These are phyloP conservation scores for Halictus ligatus DNA, from an alignment of 2,888 invertebrate species.

Conservation along the genomic window DNA sequence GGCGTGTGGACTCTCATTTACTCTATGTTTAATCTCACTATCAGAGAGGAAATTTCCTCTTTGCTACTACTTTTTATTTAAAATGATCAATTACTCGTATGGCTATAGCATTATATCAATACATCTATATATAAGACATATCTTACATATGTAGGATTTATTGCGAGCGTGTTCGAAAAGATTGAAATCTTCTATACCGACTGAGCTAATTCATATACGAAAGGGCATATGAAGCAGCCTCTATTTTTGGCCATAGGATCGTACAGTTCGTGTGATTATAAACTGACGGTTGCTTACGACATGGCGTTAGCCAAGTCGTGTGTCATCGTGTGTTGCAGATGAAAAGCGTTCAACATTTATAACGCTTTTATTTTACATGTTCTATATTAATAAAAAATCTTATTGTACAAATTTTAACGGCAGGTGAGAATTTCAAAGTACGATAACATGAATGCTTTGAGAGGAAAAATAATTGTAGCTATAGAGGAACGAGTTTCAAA, in stretches of 20 bases:
- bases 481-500: conserved; percentile 38
- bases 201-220: conserved; percentile 15
- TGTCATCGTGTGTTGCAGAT: conserved; percentile 72
- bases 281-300: conserved; percentile 64
- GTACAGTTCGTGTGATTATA: conserved; percentile 50
- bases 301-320: conserved; percentile 77
- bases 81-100: no score
- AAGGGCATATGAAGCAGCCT: conserved; percentile 42
- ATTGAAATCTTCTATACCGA: conserved; percentile 34
- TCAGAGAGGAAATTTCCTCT: no score
- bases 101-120: no score
- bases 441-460: conserved; percentile 27
- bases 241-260: conserved; percentile 58
- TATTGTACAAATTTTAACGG: conserved; percentile 62
- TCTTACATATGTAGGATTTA: background rate
- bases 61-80: no score
- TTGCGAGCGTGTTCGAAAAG: background rate
- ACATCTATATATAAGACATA: background rate
- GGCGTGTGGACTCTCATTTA: no score
- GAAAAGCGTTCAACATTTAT: conserved; percentile 60
- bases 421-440: conserved; percentile 64
- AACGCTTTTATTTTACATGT: conserved; percentile 65
- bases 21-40: no score
- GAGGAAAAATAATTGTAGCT: conserved; percentile 27
- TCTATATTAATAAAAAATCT: conserved; percentile 60